Evolutionary conservation across 2,888 invertebrate species (phyloP).

Genomic region (Aphidius colemani): DNA sequence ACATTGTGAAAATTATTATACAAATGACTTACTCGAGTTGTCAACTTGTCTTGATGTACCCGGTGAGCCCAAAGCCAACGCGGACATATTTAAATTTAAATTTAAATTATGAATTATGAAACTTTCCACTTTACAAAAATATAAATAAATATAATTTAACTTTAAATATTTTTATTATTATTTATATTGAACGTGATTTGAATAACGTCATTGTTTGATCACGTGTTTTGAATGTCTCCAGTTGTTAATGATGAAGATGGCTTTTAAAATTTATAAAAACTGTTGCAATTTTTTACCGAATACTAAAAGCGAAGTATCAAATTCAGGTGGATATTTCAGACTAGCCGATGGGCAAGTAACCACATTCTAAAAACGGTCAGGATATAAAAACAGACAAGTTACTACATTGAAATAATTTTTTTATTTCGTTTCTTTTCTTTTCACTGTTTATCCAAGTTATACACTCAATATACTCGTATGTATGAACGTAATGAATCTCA

Average conservation of each 20-base stretch:
- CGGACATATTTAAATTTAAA: constrained; percentile 15
- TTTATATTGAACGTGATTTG: not conserved
- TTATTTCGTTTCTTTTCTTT: too few species aligned
- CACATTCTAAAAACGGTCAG: too few species aligned
- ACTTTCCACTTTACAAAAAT: not conserved
- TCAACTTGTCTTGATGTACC: constrained; percentile 49
- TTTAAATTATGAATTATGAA: not conserved
- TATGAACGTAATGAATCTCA: too few species aligned
- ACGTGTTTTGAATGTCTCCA: too few species aligned
- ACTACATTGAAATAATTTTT: too few species aligned
- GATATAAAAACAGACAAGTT: too few species aligned
- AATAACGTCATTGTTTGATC: not conserved
- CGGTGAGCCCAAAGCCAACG: constrained; percentile 39
- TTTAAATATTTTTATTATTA: not conserved
- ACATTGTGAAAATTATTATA: not conserved
- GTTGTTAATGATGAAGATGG: too few species aligned
- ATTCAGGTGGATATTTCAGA: not conserved
- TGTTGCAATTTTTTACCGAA: too few species aligned
- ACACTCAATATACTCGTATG: too few species aligned
- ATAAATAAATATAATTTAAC: not conserved
- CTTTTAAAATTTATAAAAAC: too few species aligned
- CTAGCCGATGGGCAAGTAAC: too few species aligned
- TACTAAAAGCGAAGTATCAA: not conserved
- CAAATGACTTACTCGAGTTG: constrained; percentile 40
- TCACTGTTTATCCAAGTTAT: too few species aligned